These are phyloP conservation scores for Cynopterus sphinx DNA, from an alignment of 2,797 vertebrate genomes.

Conservation along the genomic window DNA sequence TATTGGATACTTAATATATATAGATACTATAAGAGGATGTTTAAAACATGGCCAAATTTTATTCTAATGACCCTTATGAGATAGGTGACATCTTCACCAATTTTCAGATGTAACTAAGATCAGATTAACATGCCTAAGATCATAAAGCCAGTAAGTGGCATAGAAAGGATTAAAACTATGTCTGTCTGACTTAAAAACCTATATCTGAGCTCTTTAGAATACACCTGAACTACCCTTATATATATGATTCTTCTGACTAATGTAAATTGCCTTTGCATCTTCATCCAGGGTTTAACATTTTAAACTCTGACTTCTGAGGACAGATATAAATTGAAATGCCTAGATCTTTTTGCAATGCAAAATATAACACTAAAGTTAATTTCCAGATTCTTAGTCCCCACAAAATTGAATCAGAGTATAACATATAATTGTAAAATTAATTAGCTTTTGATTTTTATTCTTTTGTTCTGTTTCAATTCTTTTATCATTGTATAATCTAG, in stretches of 20 bases:
- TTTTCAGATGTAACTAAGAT: neutral
- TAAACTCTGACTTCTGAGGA: neutral
- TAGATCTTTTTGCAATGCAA: neutral
- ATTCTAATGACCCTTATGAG: neutral
- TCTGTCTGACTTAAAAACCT: neutral
- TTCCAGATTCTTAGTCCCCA: neutral
- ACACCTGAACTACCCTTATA: neutral
- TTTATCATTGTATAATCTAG: neutral
- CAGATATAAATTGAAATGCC: neutral
- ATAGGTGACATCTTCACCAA: neutral
- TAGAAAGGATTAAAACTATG: neutral
- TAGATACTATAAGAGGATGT: neutral
- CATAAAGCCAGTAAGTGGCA: neutral
- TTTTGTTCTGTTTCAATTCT: neutral
- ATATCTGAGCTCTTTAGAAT: neutral
- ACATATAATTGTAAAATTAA: slow-evolving; percentile 32
- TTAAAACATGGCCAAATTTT: neutral
- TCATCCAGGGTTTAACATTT: neutral
- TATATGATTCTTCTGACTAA: neutral
- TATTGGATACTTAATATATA: neutral
- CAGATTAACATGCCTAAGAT: neutral
- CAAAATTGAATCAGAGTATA: neutral
- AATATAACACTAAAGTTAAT: slow-evolving; percentile 1
- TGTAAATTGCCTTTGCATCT: neutral
- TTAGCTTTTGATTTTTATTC: slow-evolving; percentile 33